Conservation (phyloP, 2,888 invertebrate genomes). For the Xestia sexstrigata region DNA sequence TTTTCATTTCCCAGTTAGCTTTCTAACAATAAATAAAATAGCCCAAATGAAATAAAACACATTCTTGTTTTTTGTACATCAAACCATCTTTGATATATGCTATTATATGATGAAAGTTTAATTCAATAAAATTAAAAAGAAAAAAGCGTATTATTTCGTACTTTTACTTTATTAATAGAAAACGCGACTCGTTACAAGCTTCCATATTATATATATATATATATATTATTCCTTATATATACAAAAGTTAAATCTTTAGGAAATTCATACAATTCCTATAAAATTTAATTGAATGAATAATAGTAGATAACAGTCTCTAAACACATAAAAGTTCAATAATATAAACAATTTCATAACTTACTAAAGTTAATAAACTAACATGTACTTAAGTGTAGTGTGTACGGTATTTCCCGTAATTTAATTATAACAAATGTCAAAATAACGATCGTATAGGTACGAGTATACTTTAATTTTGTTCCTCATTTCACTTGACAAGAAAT, state of each 20-base stretch:
- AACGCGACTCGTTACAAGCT: constrained; percentile 10
- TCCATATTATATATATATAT: background rate
- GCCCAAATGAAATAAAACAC: background rate
- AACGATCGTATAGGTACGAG: background rate
- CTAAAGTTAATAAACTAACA: background rate
- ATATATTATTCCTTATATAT: too few species aligned
- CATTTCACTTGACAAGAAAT: constrained; percentile 6
- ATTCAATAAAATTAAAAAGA: background rate
- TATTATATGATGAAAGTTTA: constrained; percentile 3
- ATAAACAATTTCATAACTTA: constrained; percentile 1
- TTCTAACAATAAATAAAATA: background rate
- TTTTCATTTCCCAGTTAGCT: background rate
- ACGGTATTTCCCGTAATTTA: background rate
- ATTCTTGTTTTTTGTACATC: background rate
- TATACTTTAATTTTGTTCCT: constrained; percentile 14
- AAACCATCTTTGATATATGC: background rate
- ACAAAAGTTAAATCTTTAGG: constrained; percentile 8
- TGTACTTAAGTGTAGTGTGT: background rate
- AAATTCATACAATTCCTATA: background rate
- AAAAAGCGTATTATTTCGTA: background rate
- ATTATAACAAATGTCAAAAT: background rate
- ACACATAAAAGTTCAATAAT: background rate
- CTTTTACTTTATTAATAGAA: constrained; percentile 13
- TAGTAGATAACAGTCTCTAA: background rate
- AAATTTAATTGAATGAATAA: constrained; percentile 3